Percentiles rank a stretch among this genome's conserved stretches.
Evolutionary conservation across 2,113 vertebrate genomes (phyloP).

Genomic region (Callaeas wilsoni): DNA sequence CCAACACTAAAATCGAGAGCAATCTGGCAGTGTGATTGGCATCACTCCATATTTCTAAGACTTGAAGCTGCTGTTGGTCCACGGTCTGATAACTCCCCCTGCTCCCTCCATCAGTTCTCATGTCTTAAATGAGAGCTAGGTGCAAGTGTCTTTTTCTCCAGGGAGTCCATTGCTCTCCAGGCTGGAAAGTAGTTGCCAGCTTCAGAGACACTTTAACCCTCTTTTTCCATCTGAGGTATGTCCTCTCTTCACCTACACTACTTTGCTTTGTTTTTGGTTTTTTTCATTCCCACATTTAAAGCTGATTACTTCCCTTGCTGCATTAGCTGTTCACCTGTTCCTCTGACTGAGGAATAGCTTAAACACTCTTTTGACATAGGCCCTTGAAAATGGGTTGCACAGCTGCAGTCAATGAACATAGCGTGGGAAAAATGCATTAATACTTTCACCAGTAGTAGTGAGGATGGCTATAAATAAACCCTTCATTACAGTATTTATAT

Average conservation of each 20-base stretch:
- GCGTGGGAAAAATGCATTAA: constrained; percentile 57
- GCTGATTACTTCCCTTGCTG: not conserved
- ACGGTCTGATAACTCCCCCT: not conserved
- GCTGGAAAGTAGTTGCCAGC: not conserved
- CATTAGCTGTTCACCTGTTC: not conserved
- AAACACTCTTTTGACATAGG: constrained; percentile 5
- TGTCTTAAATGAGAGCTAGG: not conserved
- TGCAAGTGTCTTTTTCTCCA: not conserved
- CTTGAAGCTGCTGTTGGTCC: not conserved
- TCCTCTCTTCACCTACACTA: not conserved
- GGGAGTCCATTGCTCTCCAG: not conserved
- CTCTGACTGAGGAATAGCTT: not conserved
- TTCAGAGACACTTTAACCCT: not conserved
- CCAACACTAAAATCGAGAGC: not conserved
- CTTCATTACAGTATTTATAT: constrained; percentile 65
- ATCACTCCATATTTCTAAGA: not conserved
- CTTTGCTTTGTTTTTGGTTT: not conserved
- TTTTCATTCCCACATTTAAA: not conserved
- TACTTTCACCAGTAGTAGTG: constrained; percentile 5
- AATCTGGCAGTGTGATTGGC: not conserved
- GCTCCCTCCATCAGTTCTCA: not conserved
- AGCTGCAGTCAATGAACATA: constrained; percentile 30
- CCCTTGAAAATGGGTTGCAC: not conserved
- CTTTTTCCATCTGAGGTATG: not conserved
- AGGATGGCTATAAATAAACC: constrained; percentile 54